Base-by-base conservation (phyloP, 2,888 invertebrate species). In the Metopia argyrocephala region DNA sequence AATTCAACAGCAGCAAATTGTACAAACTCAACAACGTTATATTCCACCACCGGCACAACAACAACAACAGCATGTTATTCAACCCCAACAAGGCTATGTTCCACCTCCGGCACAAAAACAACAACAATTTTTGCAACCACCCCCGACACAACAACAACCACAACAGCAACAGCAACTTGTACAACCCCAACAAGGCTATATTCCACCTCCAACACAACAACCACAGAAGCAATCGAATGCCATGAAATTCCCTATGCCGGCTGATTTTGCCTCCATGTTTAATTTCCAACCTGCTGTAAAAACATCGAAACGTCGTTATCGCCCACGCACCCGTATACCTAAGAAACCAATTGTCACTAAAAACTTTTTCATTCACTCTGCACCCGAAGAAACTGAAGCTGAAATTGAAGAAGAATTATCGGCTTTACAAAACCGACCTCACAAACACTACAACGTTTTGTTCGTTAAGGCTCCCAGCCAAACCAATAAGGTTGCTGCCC, bases 401-500 rank as follows among this genome's bases (percentile, higher is more conserved):
- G 89, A 89, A 70, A 83, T 89, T 5, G 87, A 88, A 54, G 89
- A 89, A 23, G 89, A 89, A 83, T 82, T 89, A 12, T 81, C 85
- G n/a, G 86, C 87, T 28, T 70, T 89, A 76, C 84, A 84, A 7
- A 86, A 88, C 50, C 88, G 88, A 78, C 87, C 87, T 45, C 88
- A 89, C 78, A 89, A 89, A 80, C 90, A 90, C 71, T 90, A 89
- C 85, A 90, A 90, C 45, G 89, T 90, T 28, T 85, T 90, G 20
- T 90, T 90, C 74, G 90, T 90, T 2, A 90, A 89, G 86, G 87
- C 90, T 0, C 90, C 90, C 27, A 84, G 87, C 0, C 89, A 89
- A 78, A 87, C 89, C 6, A 87, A 87, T 74, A 87, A 87, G 23
- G 87, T 86, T 0, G 85, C 89, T 9, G 89, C 89, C 6, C 82